These are phyloP conservation scores for Patiria miniata DNA, from an alignment of 35 echinoderm and acorn worm genomes.

Conservation along the genomic window DNA sequence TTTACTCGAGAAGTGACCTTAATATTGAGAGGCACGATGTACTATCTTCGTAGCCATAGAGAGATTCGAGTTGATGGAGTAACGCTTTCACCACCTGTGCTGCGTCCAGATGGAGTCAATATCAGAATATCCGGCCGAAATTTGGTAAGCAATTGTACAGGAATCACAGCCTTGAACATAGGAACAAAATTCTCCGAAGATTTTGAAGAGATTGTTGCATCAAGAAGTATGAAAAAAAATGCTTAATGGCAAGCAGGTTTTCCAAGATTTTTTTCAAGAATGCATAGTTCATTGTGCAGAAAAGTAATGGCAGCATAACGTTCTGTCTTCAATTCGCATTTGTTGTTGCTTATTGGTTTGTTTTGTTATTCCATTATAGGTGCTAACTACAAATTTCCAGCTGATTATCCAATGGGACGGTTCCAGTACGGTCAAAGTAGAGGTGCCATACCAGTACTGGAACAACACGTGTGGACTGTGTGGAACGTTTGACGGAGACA, in stretches of 20 bases:
- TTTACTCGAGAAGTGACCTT: constrained; percentile 47
- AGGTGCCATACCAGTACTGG: constrained; percentile 31
- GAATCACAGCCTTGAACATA: too few species aligned
- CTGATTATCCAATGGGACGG: constrained; percentile 39
- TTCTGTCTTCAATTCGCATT: too few species aligned
- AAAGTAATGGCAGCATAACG: too few species aligned
- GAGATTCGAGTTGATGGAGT: constrained; percentile 66
- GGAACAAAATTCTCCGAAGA: too few species aligned
- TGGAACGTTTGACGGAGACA: constrained; percentile 77
- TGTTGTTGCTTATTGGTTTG: background rate
- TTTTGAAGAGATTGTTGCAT: too few species aligned
- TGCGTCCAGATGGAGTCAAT: constrained; percentile 2
- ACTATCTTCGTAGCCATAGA: constrained; percentile 26
- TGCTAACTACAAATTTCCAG: constrained; percentile 5
- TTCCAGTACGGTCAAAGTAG: background rate
- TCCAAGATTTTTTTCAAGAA: too few species aligned
- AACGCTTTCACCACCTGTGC: constrained; percentile 22
- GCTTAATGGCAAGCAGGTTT: too few species aligned
- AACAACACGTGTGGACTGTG: constrained; percentile 80
- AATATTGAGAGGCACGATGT: constrained; percentile 18
- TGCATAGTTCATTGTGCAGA: too few species aligned
- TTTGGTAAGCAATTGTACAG: background rate
- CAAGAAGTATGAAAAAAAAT: too few species aligned
- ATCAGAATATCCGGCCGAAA: background rate
- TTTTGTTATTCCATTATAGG: background rate